Evolutionary conservation across 2,888 invertebrate species (phyloP).

Genomic region (Lepetodrilus schrolli): DNA sequence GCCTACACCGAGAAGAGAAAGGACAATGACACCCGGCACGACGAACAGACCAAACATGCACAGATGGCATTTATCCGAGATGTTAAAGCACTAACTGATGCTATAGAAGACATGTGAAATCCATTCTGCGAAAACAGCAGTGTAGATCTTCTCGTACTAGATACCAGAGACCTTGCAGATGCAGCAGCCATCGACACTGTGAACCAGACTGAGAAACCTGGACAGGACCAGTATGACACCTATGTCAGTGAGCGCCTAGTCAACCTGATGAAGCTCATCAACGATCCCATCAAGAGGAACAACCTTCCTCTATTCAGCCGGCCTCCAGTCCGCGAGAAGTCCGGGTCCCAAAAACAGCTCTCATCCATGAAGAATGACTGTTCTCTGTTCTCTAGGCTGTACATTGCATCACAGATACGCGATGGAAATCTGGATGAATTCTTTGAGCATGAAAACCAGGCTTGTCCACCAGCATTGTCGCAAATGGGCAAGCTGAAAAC

Average conservation of each 20-base stretch:
- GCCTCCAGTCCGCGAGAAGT: neutral
- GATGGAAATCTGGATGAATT: neutral
- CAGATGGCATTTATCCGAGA: neutral
- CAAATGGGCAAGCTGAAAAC: neutral
- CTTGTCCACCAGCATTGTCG: neutral
- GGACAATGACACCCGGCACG: neutral
- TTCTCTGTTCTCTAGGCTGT: neutral
- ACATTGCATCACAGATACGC: neutral
- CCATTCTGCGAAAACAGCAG: slow-evolving; percentile 31
- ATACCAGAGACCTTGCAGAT: neutral
- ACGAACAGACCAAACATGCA: neutral
- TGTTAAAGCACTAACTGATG: neutral
- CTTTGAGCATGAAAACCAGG: no score
- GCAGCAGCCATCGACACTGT: neutral
- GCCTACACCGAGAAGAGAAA: neutral
- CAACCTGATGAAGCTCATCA: neutral
- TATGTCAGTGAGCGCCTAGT: neutral
- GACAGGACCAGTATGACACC: neutral
- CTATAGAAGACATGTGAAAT: slow-evolving; percentile 34
- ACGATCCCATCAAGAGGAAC: neutral
- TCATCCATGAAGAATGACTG: neutral
- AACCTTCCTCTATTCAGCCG: neutral
- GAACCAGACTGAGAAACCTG: neutral
- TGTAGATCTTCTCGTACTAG: neutral
- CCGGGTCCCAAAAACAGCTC: neutral